phyloP scores from a whole-genome alignment of 1,140 invertebrate genomes.

The Trichomalopsis sarcophagae region DNA sequence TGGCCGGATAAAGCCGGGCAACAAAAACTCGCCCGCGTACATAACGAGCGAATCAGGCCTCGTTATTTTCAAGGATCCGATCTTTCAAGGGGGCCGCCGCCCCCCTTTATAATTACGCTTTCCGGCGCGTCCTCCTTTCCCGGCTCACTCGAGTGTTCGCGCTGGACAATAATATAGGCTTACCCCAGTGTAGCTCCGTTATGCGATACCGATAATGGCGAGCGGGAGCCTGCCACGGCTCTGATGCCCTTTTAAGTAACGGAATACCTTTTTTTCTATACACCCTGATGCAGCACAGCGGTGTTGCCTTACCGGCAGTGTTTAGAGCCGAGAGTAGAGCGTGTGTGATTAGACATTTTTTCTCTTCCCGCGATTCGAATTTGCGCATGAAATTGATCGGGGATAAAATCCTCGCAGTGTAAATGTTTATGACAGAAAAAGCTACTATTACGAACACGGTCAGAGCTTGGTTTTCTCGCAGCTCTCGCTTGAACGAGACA shows the following conservation, averaged over 20 bases:
- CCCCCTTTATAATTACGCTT: not conserved
- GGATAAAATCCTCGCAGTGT: too few species aligned
- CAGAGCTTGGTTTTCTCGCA: not conserved
- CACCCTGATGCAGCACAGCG: not conserved
- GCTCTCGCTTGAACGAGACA: not conserved
- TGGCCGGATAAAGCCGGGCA: not conserved
- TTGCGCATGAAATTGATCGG: too few species aligned
- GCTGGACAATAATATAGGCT: not conserved
- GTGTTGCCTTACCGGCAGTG: not conserved
- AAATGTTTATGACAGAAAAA: not conserved
- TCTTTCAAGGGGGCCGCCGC: not conserved
- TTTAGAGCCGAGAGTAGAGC: not conserved
- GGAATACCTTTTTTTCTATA: not conserved
- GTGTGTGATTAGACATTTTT: too few species aligned
- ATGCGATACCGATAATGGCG: conserved; percentile 2
- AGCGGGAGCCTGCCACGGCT: not conserved
- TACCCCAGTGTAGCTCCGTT: not conserved
- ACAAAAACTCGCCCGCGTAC: not conserved
- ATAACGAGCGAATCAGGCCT: conserved; percentile 7
- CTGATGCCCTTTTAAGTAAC: conserved; percentile 11
- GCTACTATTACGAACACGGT: not conserved
- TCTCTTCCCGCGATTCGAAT: too few species aligned
- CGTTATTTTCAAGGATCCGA: not conserved
- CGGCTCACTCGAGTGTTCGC: not conserved
- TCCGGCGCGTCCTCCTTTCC: not conserved